Base-by-base conservation (phyloP, 2,888 invertebrate species). In the Timandra comae region DNA sequence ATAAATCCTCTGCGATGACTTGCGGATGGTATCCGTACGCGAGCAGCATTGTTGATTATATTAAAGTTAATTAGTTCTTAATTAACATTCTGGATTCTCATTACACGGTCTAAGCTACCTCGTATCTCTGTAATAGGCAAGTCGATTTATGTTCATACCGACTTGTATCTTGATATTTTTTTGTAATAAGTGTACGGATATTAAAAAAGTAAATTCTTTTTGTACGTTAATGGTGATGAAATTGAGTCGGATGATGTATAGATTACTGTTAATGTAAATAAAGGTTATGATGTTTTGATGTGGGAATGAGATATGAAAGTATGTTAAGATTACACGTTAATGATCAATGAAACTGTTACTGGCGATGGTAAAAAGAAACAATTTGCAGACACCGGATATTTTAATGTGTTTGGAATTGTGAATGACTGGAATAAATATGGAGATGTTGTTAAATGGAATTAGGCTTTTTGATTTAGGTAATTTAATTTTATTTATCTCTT, bases 11-110 rank as follows among this genome's bases (percentile, higher is more conserved):
- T 57, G 60, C 59, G 64, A 80, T 85, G 84, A 85, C 84, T 85
- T 84, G 84, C 82, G 68, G 66, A 74, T 73, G 77, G 75, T 71
- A 71, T 70, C 72, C 72, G 69, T 77, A 77, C 74, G 79, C 79
- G 71, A 73, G 77, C 79, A 79, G 75, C 80, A 78, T 84, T 80
- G 80, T 80, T 82, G 84, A 82, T 82, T 85, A 82, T 84, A 85
- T 84, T 85, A 84, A 76, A 82, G 64, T 81, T 84, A 81, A 85
- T 85, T 85, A 81, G 80, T 80, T 81, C 82, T 81, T 84, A 84
- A 84, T 85, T 84, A 85, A 81, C 80, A 81, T 84, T 84, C 77
- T 75, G 77, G 75, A 81, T 82, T 85, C 84, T 84, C 79, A 85
- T 85, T 85, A 84, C 82, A 82, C 80, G 84, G 77, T 81, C 79